A percentile compares a stretch with the other conserved stretches of the same genome.
These are phyloP conservation scores for Antrozous pallidus DNA, from an alignment of 2,797 vertebrate genomes.

Conservation along the genomic window DNA sequence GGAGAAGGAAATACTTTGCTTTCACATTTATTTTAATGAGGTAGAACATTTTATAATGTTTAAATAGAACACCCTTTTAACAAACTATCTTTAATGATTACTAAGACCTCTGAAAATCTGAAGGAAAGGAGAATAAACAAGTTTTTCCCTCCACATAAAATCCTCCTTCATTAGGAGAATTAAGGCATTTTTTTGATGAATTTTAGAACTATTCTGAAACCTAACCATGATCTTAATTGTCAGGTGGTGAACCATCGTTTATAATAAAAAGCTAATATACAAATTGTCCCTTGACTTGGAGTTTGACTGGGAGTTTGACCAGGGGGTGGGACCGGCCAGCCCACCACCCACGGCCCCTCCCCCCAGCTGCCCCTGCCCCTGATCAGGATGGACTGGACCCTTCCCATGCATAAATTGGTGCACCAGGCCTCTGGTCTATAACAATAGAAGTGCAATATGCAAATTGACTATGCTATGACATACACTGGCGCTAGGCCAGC, in stretches of 20 bases:
- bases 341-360: too few species aligned
- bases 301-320: too few species aligned
- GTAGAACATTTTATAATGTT: not conserved
- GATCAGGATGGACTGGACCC: too few species aligned
- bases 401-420: too few species aligned
- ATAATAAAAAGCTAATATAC: too few species aligned
- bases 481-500: too few species aligned
- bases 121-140: not conserved
- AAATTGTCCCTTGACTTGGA: too few species aligned
- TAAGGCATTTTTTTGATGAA: not conserved
- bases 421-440: too few species aligned
- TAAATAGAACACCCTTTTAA: not conserved
- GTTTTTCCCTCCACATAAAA: not conserved
- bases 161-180: not conserved
- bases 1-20: not conserved
- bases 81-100: not conserved
- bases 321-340: fast-evolving
- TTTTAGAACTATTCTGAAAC: conserved; percentile 10
- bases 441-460: too few species aligned
- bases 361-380: too few species aligned
- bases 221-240: not conserved
- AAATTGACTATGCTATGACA: too few species aligned
- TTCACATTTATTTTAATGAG: conserved; percentile 35
- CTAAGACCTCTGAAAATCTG: not conserved
- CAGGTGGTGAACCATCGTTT: not conserved